Conservation (phyloP, 2,888 invertebrate species). For the Ophion ellenae region DNA sequence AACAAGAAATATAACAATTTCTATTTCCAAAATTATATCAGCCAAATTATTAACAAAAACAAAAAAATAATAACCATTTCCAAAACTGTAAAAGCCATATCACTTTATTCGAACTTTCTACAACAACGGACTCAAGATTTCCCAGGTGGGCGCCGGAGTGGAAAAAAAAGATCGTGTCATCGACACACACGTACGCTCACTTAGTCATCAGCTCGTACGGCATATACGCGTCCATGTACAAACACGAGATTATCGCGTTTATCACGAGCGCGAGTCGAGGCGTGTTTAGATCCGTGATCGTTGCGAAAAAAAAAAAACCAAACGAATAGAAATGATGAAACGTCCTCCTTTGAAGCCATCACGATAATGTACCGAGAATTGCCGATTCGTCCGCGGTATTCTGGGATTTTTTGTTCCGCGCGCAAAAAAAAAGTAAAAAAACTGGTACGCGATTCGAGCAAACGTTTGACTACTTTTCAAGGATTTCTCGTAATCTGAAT, state of each 20-base stretch:
- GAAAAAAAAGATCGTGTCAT: neutral
- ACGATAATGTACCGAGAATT: constrained; percentile 24
- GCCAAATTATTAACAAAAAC: too few species aligned
- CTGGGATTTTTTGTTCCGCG: neutral
- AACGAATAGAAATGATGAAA: constrained; percentile 1
- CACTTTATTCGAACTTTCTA: too few species aligned
- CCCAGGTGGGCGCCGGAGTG: neutral
- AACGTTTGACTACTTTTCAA: neutral
- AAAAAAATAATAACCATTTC: too few species aligned
- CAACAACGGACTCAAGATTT: too few species aligned
- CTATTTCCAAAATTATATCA: too few species aligned
- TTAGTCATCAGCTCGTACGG: constrained; percentile 14
- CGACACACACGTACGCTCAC: constrained; percentile 14
- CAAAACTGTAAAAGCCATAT: too few species aligned
- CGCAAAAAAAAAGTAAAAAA: neutral
- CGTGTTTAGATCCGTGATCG: constrained; percentile 22
- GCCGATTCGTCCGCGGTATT: constrained; percentile 7
- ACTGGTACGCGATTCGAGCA: neutral
- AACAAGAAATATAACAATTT: too few species aligned
- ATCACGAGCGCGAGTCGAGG: constrained; percentile 31
- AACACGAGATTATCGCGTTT: constrained; percentile 32
- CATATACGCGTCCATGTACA: neutral
- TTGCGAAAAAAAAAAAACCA: constrained; percentile 22
- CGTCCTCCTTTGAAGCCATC: neutral
- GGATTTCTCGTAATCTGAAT: neutral